Percentiles rank a stretch among this genome's conserved stretches.
Conservation (phyloP, 1,140 invertebrate species). For the Drosophila dunni region DNA sequence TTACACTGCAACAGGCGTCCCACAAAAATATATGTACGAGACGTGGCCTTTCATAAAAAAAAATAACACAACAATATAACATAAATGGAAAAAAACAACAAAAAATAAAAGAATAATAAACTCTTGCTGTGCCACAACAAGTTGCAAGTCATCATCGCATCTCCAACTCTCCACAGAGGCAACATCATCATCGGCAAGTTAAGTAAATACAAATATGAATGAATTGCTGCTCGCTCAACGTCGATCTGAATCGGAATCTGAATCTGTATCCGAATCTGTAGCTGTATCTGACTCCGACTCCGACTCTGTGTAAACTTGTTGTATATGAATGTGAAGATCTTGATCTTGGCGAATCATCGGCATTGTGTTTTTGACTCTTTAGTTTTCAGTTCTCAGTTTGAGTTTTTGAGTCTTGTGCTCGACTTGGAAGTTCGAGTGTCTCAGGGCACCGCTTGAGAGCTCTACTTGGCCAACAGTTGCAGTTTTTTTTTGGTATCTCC, state of each 20-base stretch:
- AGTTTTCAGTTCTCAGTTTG: slow-evolving; percentile 31
- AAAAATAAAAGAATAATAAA: slow-evolving; percentile 40
- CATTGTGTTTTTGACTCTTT: slow-evolving; percentile 46
- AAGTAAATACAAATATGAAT: slow-evolving; percentile 83
- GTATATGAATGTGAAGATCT: slow-evolving; percentile 62
- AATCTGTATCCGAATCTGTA: slow-evolving; percentile 50
- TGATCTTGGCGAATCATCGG: slow-evolving; percentile 77
- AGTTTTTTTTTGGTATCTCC: slow-evolving; percentile 32
- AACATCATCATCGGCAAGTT: slow-evolving; percentile 73
- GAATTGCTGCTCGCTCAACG: slow-evolving; percentile 65
- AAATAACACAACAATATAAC: slow-evolving; percentile 21
- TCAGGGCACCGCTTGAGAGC: slow-evolving; percentile 39
- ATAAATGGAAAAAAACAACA: slow-evolving; percentile 28
- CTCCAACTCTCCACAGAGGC: slow-evolving; percentile 44
- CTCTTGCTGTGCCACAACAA: slow-evolving; percentile 55
- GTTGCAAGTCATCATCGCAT: slow-evolving; percentile 73
- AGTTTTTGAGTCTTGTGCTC: slow-evolving; percentile 4
- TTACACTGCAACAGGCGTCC: slow-evolving; percentile 77
- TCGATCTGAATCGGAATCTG: slow-evolving; percentile 17
- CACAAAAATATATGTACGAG: slow-evolving; percentile 60
- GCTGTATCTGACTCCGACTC: slow-evolving; percentile 23
- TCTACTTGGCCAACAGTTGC: slow-evolving; percentile 38
- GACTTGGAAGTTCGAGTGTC: slow-evolving; percentile 39
- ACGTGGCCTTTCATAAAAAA: slow-evolving; percentile 63
- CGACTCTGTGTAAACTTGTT: slow-evolving; percentile 46